Base-by-base conservation (phyloP, 2,113 vertebrate genomes). In the Sander lucioperca region DNA sequence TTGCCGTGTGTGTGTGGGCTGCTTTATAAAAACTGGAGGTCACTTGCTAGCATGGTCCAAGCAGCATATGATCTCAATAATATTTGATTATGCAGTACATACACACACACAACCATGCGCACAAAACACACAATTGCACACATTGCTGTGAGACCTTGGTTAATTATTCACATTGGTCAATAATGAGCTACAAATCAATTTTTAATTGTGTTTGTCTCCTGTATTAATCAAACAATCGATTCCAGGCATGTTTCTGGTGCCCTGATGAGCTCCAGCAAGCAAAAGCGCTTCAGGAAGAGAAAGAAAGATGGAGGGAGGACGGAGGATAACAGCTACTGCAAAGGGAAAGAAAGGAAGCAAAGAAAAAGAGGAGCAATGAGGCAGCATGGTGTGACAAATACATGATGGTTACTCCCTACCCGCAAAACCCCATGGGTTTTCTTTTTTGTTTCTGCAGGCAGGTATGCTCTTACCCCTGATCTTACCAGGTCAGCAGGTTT, bases 171-270 rank as follows among this genome's bases (percentile, higher is more conserved):
- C 73, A 70, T 58, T 71, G 83, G 89, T 91, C 87, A 89, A 91
- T 91, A 71, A 88, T 85, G 78, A 87, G 78, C 83, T 74, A 27
- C 79, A 83, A 87, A 94, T 89, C 89, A 87, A 87, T 91, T 89
- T 88, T 91, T 91, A 85, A 90, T 89, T 92, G 88, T 89, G 86
- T 92, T 91, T 92, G 84, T 87, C 83, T 87, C 87, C 84, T 72
- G 81, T 89, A 90, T 86, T 89, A 90, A 93, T 92, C 88, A 89
- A 78, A 66, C 64, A 67, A 81, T 89, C 62, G 76, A 93, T 91
- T 89, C 81, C 8, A 47, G 78, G 79, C 81, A 81, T 56, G 74
- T 89, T 74, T 80, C 53, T 5, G 19, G 19, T 62, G 80, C 78
- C 74, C 15, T 64, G 57, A 80, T 63, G 76, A 89, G 77, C 57